phyloP scores from a whole-genome alignment of 2,888 invertebrate species.

The Rugalucina vietnamica region DNA sequence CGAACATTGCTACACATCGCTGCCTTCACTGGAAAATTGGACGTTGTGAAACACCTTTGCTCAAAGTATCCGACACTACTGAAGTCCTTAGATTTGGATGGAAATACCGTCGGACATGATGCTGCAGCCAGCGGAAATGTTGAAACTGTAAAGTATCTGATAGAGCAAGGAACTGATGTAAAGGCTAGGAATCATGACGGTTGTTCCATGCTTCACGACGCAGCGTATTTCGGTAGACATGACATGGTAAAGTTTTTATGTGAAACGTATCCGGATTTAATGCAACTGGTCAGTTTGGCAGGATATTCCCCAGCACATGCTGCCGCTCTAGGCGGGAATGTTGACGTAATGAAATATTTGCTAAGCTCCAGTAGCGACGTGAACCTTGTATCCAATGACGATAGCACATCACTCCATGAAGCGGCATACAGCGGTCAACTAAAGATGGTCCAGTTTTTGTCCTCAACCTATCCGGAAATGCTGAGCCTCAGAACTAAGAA shows the following conservation, averaged over 20 bases:
- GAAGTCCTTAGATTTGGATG: slow-evolving; percentile 45
- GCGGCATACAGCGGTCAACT: slow-evolving; percentile 53
- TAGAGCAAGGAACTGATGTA: slow-evolving; percentile 35
- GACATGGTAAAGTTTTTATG: slow-evolving; percentile 39
- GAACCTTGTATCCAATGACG: slow-evolving; percentile 41
- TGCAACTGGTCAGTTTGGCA: slow-evolving; percentile 27
- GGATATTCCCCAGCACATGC: slow-evolving; percentile 53
- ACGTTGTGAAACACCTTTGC: slow-evolving; percentile 43
- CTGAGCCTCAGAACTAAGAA: slow-evolving; percentile 18
- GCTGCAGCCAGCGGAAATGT: slow-evolving; percentile 59
- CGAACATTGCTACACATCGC: slow-evolving; percentile 55
- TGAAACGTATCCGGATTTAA: slow-evolving; percentile 33
- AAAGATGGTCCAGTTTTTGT: slow-evolving; percentile 49
- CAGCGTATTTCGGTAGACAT: slow-evolving; percentile 50
- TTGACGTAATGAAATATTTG: slow-evolving; percentile 40
- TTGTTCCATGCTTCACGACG: slow-evolving; percentile 58
- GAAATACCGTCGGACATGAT: slow-evolving; percentile 57
- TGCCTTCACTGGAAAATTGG: slow-evolving; percentile 47
- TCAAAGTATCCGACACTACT: slow-evolving; percentile 20
- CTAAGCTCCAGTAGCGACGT: slow-evolving; percentile 27
- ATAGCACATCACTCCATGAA: slow-evolving; percentile 54
- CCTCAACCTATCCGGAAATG: slow-evolving; percentile 37
- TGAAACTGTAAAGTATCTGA: slow-evolving; percentile 32
- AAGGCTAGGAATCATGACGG: slow-evolving; percentile 37
- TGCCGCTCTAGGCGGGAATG: slow-evolving; percentile 48